phyloP scores from a whole-genome alignment of 1,140 invertebrate species.

The Macrosteles quadrilineatus region DNA sequence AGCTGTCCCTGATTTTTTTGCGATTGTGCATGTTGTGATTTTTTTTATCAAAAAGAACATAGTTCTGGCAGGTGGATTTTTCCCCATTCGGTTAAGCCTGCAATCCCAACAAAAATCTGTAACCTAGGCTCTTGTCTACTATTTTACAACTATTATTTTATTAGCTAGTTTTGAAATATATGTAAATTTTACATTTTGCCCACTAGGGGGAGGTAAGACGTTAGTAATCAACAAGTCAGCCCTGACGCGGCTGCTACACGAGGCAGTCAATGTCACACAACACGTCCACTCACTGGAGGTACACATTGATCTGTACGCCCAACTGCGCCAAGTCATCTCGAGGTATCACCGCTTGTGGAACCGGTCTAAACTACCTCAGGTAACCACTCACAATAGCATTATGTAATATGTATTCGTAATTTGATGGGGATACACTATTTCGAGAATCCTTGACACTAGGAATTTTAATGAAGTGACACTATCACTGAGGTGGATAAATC shows the following conservation, averaged over 20 bases:
- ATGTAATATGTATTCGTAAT: too few species aligned
- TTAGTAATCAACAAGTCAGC: background rate
- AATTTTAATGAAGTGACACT: background rate
- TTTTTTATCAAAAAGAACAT: too few species aligned
- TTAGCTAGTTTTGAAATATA: too few species aligned
- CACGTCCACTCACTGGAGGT: background rate
- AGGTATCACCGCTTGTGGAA: constrained; percentile 7
- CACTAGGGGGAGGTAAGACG: background rate
- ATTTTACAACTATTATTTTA: too few species aligned
- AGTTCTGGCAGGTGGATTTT: too few species aligned
- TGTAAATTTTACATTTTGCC: too few species aligned
- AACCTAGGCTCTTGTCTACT: too few species aligned
- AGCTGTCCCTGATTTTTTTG: too few species aligned
- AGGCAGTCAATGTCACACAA: constrained; percentile 1
- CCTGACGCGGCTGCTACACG: background rate
- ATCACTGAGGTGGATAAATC: background rate
- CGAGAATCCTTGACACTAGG: background rate
- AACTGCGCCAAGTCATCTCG: constrained; percentile 9
- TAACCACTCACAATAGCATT: background rate
- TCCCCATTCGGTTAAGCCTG: too few species aligned
- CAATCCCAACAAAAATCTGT: too few species aligned
- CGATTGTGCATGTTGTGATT: too few species aligned
- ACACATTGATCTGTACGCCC: constrained; percentile 8
- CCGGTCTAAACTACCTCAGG: constrained; percentile 8
- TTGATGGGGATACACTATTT: too few species aligned